A percentile compares a stretch with the other conserved stretches of the same genome.
Evolutionary conservation across 2,888 invertebrate genomes (phyloP).

Genomic region (Drosophila kanekoi): DNA sequence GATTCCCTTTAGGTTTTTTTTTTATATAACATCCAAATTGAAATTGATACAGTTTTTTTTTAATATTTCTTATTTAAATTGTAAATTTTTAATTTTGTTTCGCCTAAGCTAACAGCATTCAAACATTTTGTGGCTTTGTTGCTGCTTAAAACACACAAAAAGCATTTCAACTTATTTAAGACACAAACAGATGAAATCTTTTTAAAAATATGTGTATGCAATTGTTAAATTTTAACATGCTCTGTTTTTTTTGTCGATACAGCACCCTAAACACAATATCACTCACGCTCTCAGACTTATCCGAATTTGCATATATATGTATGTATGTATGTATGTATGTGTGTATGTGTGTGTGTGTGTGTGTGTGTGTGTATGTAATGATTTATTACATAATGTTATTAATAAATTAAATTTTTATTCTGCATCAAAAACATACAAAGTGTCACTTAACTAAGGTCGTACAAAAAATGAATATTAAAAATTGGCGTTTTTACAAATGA

Average conservation of each 20-base stretch:
- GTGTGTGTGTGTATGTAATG: constrained; percentile 32
- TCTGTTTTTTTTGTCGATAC: constrained; percentile 68
- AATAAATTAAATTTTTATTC: constrained; percentile 27
- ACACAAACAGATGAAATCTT: constrained; percentile 60
- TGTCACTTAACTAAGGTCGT: constrained; percentile 44
- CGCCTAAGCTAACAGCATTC: constrained; percentile 50
- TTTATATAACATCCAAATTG: constrained; percentile 19
- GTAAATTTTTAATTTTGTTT: constrained; percentile 41
- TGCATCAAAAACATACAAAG: constrained; percentile 20
- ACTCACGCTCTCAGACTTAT: constrained; percentile 85
- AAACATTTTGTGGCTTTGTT: constrained; percentile 40
- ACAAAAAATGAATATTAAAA: constrained; percentile 48
- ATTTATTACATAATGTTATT: constrained; percentile 27
- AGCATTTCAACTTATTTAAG: constrained; percentile 66
- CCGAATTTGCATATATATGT: constrained; percentile 78
- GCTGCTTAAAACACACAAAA: constrained; percentile 40
- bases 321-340: constrained; percentile 37
- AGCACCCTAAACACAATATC: constrained; percentile 85
- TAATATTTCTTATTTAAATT: constrained; percentile 42
- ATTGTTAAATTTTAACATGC: constrained; percentile 47
- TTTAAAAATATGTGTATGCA: constrained; percentile 26
- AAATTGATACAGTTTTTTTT: constrained; percentile 27
- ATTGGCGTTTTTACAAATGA: constrained; percentile 54
- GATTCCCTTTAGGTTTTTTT: constrained; percentile 6
- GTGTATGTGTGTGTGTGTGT: constrained; percentile 26